Evolutionary conservation across 2,113 vertebrate species (phyloP).

Genomic region (Apodemus speciosus): DNA sequence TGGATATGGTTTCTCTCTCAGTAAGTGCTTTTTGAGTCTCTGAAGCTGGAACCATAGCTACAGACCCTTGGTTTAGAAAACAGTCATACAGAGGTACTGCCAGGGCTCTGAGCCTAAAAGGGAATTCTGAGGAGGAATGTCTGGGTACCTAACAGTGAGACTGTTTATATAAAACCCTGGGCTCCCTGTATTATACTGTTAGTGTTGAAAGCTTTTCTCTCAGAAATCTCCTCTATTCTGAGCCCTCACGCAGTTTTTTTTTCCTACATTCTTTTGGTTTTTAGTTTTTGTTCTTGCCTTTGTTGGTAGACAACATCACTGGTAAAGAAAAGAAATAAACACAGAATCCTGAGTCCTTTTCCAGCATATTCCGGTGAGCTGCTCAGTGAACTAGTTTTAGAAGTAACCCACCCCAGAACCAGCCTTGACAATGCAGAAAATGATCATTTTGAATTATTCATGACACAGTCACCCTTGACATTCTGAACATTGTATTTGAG

Average conservation of each 20-base stretch:
- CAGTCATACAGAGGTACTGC: constrained; percentile 10
- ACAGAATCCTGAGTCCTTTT: constrained; percentile 40
- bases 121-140: constrained; percentile 14
- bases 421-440: constrained; percentile 42
- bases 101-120: constrained; percentile 18
- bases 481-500: constrained; percentile 67
- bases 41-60: constrained; percentile 7
- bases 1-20: constrained; percentile 70
- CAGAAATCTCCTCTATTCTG: constrained; percentile 40
- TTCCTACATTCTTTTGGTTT: not conserved
- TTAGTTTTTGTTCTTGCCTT: not conserved
- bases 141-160: not conserved
- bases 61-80: constrained; percentile 43
- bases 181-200: not conserved
- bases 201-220: constrained; percentile 45
- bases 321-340: not conserved
- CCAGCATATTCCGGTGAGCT: constrained; percentile 32
- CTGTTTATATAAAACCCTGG: constrained; percentile 62
- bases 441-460: constrained; percentile 75
- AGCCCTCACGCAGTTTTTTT: not conserved
- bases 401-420: constrained; percentile 21
- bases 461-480: constrained; percentile 70
- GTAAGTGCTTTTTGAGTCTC: constrained; percentile 51
- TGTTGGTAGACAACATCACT: constrained; percentile 3
- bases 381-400: constrained; percentile 44